Evolutionary conservation across 2,113 vertebrate species (phyloP), one percentile per base, ranked within the genome.

Genomic region (Craseonycteris thonglongyai): DNA sequence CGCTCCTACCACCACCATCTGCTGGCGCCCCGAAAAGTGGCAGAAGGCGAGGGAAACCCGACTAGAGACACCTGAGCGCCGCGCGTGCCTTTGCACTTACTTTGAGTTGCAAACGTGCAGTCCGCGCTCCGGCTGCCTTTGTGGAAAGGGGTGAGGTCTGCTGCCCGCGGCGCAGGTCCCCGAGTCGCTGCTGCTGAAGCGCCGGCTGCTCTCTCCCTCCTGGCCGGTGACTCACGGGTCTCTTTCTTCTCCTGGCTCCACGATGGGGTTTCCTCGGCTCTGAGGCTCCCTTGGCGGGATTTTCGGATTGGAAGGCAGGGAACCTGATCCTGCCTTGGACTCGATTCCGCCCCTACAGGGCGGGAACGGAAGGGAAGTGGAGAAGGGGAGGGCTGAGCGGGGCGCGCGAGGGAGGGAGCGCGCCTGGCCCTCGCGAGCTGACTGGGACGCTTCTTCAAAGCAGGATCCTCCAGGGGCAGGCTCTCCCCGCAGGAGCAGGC

Each of bases 281-380:
- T 19, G 89, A 66, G 94, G 94, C 66, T 75, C 74, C 12, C 93
- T 97, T 90, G 90, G 95, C 89, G 94, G 90, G 97, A 86, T 95
- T 95, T 97, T 97, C 94, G 96, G 98, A 97, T 81, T 30, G 95
- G 90, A 75, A 95, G 97, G 97, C 98, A 94, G 97, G 97, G 98
- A 98, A 98, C 91, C 96, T 76, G 98, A 98, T 97, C 97, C 97
- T 94, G 96, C 95, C 96, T 88, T 75, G 76, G 94, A 76, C 97
- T 98, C 95, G 18, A 76, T 96, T 51, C 86, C 97, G 91, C 97
- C 94, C 97, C 13, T 93, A 59, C 95, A 76, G 96, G 97, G 91
- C 96, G 96, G 81, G 88, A 81, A 91, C 61, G 72, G 87, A 91
- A 95, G 94, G 82, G 72, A 91, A 95, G 45, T 18, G 88, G 56